phyloP scores from a whole-genome alignment of 2,113 vertebrate genomes.

The Dolichotis patagonum region DNA sequence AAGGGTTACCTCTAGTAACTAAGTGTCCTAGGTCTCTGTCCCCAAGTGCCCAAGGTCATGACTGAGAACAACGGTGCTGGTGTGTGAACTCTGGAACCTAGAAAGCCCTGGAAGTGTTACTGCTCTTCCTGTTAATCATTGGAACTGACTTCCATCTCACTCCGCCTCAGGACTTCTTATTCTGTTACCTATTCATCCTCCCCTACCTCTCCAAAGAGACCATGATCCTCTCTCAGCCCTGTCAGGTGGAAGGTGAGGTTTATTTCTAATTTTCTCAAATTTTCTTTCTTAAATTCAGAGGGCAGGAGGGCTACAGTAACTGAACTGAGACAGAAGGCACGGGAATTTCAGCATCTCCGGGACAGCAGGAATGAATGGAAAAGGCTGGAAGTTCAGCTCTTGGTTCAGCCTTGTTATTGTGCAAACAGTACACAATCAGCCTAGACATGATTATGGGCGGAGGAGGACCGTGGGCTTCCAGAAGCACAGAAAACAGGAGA shows the following conservation, averaged over 20 bases:
- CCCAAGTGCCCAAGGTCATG: neutral
- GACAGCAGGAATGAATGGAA: neutral
- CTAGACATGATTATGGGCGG: neutral
- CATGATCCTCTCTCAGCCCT: neutral
- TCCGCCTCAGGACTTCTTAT: neutral
- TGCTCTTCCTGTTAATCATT: neutral
- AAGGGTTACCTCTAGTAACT: neutral
- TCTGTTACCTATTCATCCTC: neutral
- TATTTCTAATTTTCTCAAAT: neutral
- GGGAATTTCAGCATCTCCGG: neutral
- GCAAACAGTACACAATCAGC: neutral
- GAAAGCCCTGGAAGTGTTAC: neutral
- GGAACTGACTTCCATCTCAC: neutral
- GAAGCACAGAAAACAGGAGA: neutral
- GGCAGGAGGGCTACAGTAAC: neutral
- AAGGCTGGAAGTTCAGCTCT: neutral
- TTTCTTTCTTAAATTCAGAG: neutral
- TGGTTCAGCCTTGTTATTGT: neutral
- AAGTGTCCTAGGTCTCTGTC: neutral
- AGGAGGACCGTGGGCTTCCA: neutral
- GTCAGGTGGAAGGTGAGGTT: neutral
- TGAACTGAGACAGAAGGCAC: neutral
- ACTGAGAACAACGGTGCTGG: neutral
- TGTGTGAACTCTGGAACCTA: neutral
- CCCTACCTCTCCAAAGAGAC: neutral